Evolutionary conservation across 2,797 vertebrate species (phyloP).

Genomic region (Chrosomus eos): DNA sequence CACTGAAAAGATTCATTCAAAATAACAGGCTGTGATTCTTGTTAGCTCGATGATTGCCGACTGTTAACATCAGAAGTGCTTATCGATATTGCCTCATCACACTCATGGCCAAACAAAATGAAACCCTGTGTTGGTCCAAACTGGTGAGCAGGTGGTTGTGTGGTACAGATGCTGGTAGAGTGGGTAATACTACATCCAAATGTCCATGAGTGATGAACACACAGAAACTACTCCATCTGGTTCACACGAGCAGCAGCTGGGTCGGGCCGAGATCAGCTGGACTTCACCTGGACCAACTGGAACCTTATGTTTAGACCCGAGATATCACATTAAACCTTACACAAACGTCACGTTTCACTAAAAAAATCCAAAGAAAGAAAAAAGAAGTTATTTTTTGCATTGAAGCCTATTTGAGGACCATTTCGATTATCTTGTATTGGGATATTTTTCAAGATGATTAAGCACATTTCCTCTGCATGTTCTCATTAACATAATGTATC

Average conservation of each 20-base stretch:
- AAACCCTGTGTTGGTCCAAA: conserved; percentile 53
- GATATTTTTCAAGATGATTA: background rate
- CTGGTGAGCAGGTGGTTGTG: conserved; percentile 65
- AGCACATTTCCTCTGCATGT: background rate
- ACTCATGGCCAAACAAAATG: conserved; percentile 56
- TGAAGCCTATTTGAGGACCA: background rate
- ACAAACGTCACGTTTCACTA: background rate
- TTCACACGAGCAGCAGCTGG: conserved; percentile 64
- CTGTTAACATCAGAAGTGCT: conserved; percentile 22
- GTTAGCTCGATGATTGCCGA: conserved; percentile 7
- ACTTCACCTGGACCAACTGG: conserved; percentile 72
- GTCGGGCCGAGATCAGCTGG: conserved; percentile 72
- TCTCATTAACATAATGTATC: background rate
- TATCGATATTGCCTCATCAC: conserved; percentile 17
- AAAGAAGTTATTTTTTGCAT: background rate
- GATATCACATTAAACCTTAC: background rate
- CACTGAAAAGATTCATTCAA: background rate
- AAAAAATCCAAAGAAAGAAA: background rate
- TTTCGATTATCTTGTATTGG: background rate
- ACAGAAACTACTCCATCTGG: conserved; percentile 70
- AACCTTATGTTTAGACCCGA: conserved; percentile 11
- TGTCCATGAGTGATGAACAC: conserved; percentile 75
- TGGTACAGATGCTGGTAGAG: conserved; percentile 68
- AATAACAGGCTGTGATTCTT: conserved; percentile 1
- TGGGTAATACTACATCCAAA: conserved; percentile 74